Conservation (phyloP, 1,140 invertebrate species). For the Phocides pigmalion region DNA sequence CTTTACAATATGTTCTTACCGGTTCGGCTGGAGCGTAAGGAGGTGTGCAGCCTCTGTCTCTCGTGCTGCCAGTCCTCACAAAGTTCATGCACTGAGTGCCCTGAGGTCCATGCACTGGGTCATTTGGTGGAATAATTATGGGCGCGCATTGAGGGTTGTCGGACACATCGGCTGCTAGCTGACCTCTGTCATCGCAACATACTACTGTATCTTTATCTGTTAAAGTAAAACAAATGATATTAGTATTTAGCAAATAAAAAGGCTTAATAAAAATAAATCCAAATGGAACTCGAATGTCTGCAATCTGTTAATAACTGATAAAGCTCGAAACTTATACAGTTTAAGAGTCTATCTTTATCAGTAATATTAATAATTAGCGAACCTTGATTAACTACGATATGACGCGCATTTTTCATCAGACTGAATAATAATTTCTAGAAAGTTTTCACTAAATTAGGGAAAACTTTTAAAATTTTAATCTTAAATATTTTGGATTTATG, state of each 20-base stretch:
- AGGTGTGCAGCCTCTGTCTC: constrained; percentile 87
- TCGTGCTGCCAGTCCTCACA: constrained; percentile 90
- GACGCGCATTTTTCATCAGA: no score
- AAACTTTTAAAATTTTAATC: no score
- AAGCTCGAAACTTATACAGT: no score
- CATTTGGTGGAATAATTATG: constrained; percentile 92
- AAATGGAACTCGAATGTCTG: no score
- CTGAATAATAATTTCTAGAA: no score
- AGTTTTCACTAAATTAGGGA: no score
- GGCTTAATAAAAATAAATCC: no score
- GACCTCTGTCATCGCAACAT: constrained; percentile 89
- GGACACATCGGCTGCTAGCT: constrained; percentile 80
- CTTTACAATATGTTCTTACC: constrained; percentile 73
- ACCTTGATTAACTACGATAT: no score
- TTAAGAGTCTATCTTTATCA: no score
- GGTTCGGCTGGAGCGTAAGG: constrained; percentile 88
- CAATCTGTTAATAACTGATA: no score
- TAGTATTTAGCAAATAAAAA: neutral
- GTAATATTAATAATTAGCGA: no score
- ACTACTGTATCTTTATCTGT: constrained; percentile 86
- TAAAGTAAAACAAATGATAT: neutral
- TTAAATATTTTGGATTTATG: no score
- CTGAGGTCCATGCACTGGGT: constrained; percentile 89
- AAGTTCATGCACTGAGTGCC: constrained; percentile 93
- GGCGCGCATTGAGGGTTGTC: constrained; percentile 90